phyloP scores from a whole-genome alignment of 2,888 invertebrate genomes.

The Hyposoter didymator region DNA sequence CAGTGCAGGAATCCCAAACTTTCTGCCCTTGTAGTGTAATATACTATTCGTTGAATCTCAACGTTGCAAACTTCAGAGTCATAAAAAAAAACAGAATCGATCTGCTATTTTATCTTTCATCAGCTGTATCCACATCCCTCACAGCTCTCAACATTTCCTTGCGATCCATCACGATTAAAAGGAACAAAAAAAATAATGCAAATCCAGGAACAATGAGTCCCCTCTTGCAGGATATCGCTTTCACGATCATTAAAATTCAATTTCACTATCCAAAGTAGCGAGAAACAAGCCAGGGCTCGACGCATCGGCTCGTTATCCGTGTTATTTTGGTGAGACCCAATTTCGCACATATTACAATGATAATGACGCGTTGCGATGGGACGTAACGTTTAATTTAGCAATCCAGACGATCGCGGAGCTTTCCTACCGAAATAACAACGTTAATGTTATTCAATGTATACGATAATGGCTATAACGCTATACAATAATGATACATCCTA shows the following conservation, averaged over 20 bases:
- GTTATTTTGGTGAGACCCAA: slow-evolving; percentile 14
- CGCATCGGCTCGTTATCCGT: slow-evolving; percentile 12
- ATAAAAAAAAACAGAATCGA: slow-evolving; percentile 12
- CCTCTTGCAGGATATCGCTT: background rate
- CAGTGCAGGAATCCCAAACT: too few species aligned
- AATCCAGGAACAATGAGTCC: background rate
- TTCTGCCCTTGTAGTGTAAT: too few species aligned
- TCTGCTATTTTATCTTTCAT: background rate
- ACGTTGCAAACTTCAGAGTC: too few species aligned
- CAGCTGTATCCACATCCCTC: background rate
- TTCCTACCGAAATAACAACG: slow-evolving; percentile 34
- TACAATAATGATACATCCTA: slow-evolving; percentile 41
- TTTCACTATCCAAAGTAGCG: slow-evolving; percentile 4
- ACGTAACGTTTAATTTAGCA: slow-evolving; percentile 26
- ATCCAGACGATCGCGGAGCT: slow-evolving; percentile 8
- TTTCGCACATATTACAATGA: slow-evolving; percentile 22
- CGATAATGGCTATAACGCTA: slow-evolving; percentile 36
- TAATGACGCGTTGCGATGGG: slow-evolving; percentile 18
- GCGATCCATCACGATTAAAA: background rate
- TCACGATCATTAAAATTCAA: slow-evolving; percentile 18
- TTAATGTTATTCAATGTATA: slow-evolving; percentile 40
- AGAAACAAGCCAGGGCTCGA: slow-evolving; percentile 6
- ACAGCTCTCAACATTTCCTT: background rate
- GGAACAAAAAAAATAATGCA: background rate
- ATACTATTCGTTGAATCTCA: too few species aligned